Evolutionary conservation across 2,797 vertebrate genomes (phyloP), one percentile per base, ranked within the genome.

Genomic region (Liasis olivaceus): DNA sequence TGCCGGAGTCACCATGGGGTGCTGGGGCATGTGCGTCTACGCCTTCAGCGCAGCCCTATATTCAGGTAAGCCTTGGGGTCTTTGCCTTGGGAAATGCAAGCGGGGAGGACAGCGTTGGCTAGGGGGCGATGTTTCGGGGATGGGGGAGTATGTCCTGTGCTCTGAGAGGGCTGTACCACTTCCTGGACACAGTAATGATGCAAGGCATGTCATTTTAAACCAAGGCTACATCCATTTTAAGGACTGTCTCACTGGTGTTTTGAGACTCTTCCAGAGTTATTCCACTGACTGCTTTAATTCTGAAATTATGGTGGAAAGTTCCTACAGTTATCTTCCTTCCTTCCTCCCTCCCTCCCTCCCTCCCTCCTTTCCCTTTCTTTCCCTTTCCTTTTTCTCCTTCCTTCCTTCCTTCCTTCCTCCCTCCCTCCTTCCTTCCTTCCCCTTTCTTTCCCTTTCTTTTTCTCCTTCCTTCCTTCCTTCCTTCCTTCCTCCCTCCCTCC

Each of bases 21-120:
- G 99, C 98, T 99, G 99, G 99, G 99, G 99, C 12, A 99, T 99
- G 99, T 99, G 99, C 96, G 98, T 99, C 97, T 99, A 99, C 91
- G 99, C 99, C 95, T 99, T 99, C 98, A 99, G 99, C 89, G 99
- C 99, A 51, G 99, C 99, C 95, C 98, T 99, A 96, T 99, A 99
- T 96, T 99, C 99, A 98, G 99, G 99, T 99, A 95, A 89, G 56
- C 81, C 26, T 0, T 31, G 54, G 14, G 13, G 1, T 6, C 1
- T 42, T 51, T 47, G 24, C 1, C 7, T 28, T 3, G 84, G 26
- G 31, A 4, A 15, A 2, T 6, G 54, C 15, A 20, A 3, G 2
- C 15, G 12, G 5, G 1, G 87, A 28, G 14, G 85, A 26, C 14
- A 58, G 4, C 1, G 56, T 22, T 5, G 28, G 0, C 17, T 14